phyloP scores from a whole-genome alignment of 2,797 vertebrate genomes.

The Notoglanidium macrostoma region DNA sequence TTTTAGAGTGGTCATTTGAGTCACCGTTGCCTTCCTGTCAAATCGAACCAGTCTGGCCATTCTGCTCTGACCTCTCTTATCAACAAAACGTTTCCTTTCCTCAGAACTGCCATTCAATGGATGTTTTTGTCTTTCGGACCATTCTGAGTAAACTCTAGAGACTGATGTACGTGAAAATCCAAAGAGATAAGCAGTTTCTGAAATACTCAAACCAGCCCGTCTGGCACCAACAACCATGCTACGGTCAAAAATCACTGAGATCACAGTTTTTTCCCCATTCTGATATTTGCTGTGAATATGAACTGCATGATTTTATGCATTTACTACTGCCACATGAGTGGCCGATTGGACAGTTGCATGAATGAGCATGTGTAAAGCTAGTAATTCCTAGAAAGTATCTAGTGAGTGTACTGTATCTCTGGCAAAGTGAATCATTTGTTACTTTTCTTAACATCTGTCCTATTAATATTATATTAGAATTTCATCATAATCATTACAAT shows the following conservation, averaged over 20 bases:
- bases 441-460: not conserved
- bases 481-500: not conserved
- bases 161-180: not conserved
- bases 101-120: not conserved
- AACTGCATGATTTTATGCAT: too few relatives aligned
- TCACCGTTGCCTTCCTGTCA: not conserved
- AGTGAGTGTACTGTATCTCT: too few relatives aligned
- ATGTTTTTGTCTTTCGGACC: not conserved
- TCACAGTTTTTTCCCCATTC: not conserved
- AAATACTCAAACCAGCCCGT: not conserved
- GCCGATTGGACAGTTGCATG: too few relatives aligned
- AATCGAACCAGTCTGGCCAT: not conserved
- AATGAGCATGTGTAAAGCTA: too few relatives aligned
- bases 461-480: not conserved
- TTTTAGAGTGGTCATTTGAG: not conserved
- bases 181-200: not conserved
- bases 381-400: too few relatives aligned
- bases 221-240: not conserved
- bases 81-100: not conserved
- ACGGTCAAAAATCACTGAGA: too few relatives aligned
- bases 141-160: not conserved
- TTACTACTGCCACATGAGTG: too few relatives aligned
- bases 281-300: not conserved
- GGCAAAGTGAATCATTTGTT: not conserved
- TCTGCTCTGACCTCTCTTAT: not conserved